Evolutionary conservation across 2,888 invertebrate species (phyloP), one percentile per base, ranked within the genome.

Genomic region (Piscicola geometra): DNA sequence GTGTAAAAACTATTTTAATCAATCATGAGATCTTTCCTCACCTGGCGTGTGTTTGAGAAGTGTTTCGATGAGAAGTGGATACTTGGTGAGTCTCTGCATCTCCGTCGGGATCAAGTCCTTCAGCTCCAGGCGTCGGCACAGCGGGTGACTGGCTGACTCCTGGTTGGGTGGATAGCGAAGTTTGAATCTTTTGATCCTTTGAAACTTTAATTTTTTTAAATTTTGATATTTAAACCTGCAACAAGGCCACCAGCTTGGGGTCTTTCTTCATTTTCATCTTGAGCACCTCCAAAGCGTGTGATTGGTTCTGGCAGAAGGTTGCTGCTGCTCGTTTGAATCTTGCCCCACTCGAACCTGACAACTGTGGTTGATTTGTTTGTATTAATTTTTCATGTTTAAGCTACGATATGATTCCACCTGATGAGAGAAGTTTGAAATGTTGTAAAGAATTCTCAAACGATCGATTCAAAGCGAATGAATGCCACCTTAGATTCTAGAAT

Each of bases 41-140:
- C 86, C 81, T 76, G 83, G 83, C 80, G 90, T 90, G 82, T 90
- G 90, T 84, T 91, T 91, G 75, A 90, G 89, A 71, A 93, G 88
- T 83, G 90, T 91, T 84, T 93, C 93, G 82, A 94, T 89, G 25
- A 93, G 87, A 77, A 94, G 86, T 0, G 93, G 94, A 85, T 94
- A 94, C 86, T 94, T 94, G 68, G 93, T 93, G 77, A 94, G 88
- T 81, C 92, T 87, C 81, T 88, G 91, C 90, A 94, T 91, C 80
- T 92, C 92, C 71, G 91, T 91, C n/a, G 93, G 91, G 82, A 94
- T 89, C 85, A 95, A 90, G 83, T 94, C 94, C 82, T 92, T 89
- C 73, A 94, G 88, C 85, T 92, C 92, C 81, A 93, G 87, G 47
- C 93, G 79, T 50, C 93, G 89, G 83, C 94, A 95, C 64, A 91